Evolutionary conservation across 1,140 invertebrate genomes (phyloP).

Genomic region (Amphibalanus amphitrite): DNA sequence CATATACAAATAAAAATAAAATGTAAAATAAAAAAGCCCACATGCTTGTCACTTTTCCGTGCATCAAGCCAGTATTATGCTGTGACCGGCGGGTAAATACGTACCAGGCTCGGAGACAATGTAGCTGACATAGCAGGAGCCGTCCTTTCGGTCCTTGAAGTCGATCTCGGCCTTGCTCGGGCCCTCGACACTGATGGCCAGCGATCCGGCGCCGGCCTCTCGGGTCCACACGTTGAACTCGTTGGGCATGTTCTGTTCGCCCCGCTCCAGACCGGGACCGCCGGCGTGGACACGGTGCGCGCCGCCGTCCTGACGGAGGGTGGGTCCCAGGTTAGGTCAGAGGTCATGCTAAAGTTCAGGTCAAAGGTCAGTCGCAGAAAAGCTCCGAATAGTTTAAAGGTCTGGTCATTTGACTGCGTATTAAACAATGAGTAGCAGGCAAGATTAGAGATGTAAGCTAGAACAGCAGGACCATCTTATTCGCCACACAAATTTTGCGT

Average conservation of each 20-base stretch:
- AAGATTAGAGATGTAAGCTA: not conserved
- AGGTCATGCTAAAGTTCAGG: not conserved
- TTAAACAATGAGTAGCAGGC: not conserved
- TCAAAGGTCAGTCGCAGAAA: not conserved
- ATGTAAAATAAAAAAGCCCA: too few relatives aligned
- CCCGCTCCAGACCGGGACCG: slow-evolving; percentile 76
- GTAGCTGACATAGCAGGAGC: slow-evolving; percentile 89
- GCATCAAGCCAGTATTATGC: too few relatives aligned
- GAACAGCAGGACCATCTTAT: too few relatives aligned
- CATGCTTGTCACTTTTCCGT: too few relatives aligned
- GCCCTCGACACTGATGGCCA: slow-evolving; percentile 90
- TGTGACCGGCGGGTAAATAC: too few relatives aligned
- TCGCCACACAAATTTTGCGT: too few relatives aligned
- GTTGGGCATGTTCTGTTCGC: slow-evolving; percentile 53
- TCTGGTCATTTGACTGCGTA: too few relatives aligned
- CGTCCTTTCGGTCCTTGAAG: slow-evolving; percentile 90
- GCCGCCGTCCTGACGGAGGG: slow-evolving; percentile 50
- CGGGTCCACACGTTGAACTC: slow-evolving; percentile 98
- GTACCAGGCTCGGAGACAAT: slow-evolving; percentile 74
- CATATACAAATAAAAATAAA: too few relatives aligned
- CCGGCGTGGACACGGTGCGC: slow-evolving; percentile 59
- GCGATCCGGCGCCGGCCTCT: slow-evolving; percentile 85
- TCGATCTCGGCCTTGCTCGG: slow-evolving; percentile 94
- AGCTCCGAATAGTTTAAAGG: too few relatives aligned
- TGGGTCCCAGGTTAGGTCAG: not conserved